phyloP scores from a whole-genome alignment of 2,113 vertebrate genomes.

The Misgurnus mizolepis region DNA sequence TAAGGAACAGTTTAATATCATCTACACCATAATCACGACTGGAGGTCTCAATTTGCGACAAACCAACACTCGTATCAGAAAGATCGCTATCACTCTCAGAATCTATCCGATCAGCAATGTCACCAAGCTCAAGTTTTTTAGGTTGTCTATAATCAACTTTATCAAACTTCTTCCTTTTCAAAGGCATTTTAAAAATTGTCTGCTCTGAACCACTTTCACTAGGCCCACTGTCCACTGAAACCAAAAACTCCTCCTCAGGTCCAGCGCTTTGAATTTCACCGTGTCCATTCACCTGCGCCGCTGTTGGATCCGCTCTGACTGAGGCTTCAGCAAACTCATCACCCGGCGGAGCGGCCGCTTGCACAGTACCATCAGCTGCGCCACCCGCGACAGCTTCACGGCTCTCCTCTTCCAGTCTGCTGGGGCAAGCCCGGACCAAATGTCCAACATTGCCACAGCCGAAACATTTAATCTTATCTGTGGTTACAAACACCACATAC shows the following conservation, averaged over 20 bases:
- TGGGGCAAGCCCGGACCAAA: neutral
- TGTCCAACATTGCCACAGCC: neutral
- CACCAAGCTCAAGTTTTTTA: neutral
- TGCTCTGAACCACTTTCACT: neutral
- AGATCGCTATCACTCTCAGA: no score
- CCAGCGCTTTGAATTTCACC: neutral
- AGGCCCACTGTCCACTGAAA: neutral
- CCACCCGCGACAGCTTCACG: neutral
- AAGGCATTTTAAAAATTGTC: neutral
- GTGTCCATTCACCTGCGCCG: neutral
- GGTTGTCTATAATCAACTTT: neutral
- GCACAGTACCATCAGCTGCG: neutral
- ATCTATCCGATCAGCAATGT: no score
- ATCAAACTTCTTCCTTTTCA: neutral
- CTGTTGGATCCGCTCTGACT: neutral
- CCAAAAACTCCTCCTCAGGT: neutral
- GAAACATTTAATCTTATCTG: slow-evolving; percentile 3
- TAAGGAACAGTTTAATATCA: neutral
- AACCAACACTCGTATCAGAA: neutral
- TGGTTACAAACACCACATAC: neutral
- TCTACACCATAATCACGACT: neutral
- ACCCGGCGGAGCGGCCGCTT: no score
- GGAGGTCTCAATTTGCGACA: neutral
- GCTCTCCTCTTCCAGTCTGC: neutral
- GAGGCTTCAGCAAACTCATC: neutral